phyloP scores from a whole-genome alignment of 2,113 vertebrate genomes.

The Centropus bengalensis region DNA sequence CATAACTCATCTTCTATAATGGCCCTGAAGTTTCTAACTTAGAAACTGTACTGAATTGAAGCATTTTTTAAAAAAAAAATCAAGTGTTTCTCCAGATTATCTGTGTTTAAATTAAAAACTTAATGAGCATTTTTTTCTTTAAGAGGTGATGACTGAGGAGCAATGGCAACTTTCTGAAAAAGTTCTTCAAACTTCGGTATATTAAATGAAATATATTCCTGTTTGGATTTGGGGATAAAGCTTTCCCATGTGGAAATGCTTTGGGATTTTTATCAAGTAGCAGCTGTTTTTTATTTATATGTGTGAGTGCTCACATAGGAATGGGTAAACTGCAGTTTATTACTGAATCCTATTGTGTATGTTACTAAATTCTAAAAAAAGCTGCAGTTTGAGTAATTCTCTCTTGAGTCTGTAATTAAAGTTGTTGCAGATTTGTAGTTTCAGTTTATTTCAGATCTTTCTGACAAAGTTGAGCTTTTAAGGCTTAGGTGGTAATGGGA shows the following conservation, averaged over 20 bases:
- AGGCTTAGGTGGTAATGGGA: not conserved
- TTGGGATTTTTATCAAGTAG: constrained; percentile 3
- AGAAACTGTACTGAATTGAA: not conserved
- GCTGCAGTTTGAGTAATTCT: not conserved
- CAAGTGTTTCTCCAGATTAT: not conserved
- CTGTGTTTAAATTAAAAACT: not conserved
- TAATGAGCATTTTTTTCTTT: not conserved
- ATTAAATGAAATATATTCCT: not conserved
- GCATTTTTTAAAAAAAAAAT: not conserved
- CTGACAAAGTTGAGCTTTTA: not conserved
- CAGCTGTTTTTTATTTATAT: constrained; percentile 4
- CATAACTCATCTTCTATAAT: constrained; percentile 34
- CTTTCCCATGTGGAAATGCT: constrained; percentile 29
- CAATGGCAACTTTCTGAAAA: not conserved
- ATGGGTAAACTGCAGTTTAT: not conserved
- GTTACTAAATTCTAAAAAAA: not conserved
- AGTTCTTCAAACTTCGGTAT: not conserved
- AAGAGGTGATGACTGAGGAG: not conserved
- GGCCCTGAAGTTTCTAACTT: not conserved
- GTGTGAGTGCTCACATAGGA: not conserved
- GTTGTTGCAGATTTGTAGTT: not conserved
- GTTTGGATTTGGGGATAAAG: not conserved
- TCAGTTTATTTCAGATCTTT: not conserved
- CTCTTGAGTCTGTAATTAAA: not conserved
- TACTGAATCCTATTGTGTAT: not conserved